Percentiles rank a stretch among this genome's conserved stretches.
Evolutionary conservation across 1,140 invertebrate genomes (phyloP).

Genomic region (Heterodera carotae): DNA sequence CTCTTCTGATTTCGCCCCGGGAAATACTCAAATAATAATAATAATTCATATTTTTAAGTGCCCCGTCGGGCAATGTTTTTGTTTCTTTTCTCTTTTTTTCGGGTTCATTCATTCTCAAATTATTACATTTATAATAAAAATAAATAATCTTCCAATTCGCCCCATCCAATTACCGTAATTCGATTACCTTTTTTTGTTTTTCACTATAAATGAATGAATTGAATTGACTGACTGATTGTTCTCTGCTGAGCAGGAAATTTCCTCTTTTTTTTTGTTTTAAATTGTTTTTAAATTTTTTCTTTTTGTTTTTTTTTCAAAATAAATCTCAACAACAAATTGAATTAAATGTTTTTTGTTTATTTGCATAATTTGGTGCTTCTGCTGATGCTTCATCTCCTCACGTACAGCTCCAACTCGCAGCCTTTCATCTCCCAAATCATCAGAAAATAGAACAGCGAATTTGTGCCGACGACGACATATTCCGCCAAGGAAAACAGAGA

Average conservation of each 20-base stretch:
- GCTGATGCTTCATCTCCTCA: conserved; percentile 11
- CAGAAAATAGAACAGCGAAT: conserved; percentile 46
- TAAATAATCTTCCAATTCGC: not conserved
- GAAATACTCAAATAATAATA: not conserved
- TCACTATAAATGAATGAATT: conserved; percentile 1
- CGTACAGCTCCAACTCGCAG: conserved; percentile 40
- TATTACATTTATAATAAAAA: not conserved
- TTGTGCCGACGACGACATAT: conserved; percentile 53
- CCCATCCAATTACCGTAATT: not conserved
- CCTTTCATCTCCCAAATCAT: conserved; percentile 50
- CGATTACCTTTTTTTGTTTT: not conserved
- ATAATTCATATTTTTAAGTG: too few relatives aligned
- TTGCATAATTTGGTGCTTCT: not conserved
- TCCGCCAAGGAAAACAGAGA: conserved; percentile 58
- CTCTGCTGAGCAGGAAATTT: too few relatives aligned
- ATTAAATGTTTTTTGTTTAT: not conserved
- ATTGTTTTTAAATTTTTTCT: not conserved
- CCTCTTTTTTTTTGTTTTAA: not conserved
- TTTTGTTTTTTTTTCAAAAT: not conserved
- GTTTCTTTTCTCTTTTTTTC: conserved; percentile 1
- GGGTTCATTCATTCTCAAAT: not conserved
- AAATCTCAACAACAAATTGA: not conserved
- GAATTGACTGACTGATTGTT: too few relatives aligned
- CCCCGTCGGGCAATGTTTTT: not conserved
- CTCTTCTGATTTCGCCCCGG: not conserved